Evolutionary conservation across 2,888 invertebrate species (phyloP).

Genomic region (Euplexia lucipara): DNA sequence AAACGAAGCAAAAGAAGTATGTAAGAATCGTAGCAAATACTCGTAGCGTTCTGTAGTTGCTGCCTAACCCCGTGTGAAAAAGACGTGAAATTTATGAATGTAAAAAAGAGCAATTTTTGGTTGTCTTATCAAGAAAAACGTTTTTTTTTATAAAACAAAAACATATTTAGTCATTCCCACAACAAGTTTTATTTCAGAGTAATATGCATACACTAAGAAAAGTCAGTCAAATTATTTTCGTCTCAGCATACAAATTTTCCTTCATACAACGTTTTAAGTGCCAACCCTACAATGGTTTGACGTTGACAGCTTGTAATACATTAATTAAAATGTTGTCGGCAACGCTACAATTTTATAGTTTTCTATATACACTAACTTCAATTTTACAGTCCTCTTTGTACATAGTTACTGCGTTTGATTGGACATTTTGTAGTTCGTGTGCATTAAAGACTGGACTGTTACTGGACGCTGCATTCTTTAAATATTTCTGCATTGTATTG

Average conservation of each 20-base stretch:
- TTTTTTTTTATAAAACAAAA: too few species aligned
- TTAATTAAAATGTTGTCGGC: slow-evolving; percentile 67
- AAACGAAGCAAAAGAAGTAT: too few species aligned
- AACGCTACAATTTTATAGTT: slow-evolving; percentile 55
- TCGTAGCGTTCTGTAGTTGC: too few species aligned
- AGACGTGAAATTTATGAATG: too few species aligned
- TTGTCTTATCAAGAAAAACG: too few species aligned
- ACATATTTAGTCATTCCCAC: too few species aligned
- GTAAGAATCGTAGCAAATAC: too few species aligned
- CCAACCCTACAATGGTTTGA: slow-evolving; percentile 59
- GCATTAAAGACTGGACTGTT: background rate
- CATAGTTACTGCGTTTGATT: slow-evolving; percentile 26
- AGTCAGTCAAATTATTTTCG: background rate
- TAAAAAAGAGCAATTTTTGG: too few species aligned
- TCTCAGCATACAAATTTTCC: background rate
- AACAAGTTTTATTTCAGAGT: too few species aligned
- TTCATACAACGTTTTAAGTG: background rate
- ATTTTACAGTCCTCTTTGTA: slow-evolving; percentile 26
- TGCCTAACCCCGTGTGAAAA: too few species aligned
- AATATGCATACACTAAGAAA: too few species aligned
- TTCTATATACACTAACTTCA: slow-evolving; percentile 28
- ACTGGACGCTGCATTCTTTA: background rate
- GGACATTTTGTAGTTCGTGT: background rate
- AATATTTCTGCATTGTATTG: background rate
- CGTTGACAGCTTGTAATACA: slow-evolving; percentile 65